Evolutionary conservation across 1,140 invertebrate genomes (phyloP).

Genomic region (Potamilus streckersoni): DNA sequence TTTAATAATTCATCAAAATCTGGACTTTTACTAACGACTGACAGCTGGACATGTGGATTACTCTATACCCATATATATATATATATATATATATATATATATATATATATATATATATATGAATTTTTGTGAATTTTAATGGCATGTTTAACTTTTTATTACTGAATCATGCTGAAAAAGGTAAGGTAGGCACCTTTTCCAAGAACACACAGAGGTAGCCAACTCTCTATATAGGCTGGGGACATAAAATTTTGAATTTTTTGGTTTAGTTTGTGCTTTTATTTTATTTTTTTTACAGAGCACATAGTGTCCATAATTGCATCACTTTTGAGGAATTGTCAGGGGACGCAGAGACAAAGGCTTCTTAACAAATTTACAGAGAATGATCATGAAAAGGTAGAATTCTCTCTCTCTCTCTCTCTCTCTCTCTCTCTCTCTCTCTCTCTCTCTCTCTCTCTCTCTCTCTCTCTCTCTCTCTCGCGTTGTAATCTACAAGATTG

Average conservation of each 20-base stretch:
- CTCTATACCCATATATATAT: too few species aligned
- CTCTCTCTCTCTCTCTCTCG: too few species aligned
- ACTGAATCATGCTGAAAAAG: not conserved
- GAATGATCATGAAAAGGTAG: conserved; percentile 95
- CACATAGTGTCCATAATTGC: conserved; percentile 95
- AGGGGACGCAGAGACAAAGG: conserved; percentile 88
- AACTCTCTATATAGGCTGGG: not conserved
- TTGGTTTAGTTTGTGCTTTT: not conserved
- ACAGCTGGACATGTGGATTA: too few species aligned
- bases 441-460: too few species aligned
- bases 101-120: too few species aligned
- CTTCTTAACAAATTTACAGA: conserved; percentile 96
- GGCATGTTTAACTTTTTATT: not conserved
- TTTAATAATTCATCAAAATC: too few species aligned
- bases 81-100: too few species aligned
- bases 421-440: too few species aligned
- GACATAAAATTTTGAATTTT: not conserved
- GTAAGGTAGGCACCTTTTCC: not conserved
- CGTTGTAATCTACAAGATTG: too few species aligned
- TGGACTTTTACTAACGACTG: too few species aligned
- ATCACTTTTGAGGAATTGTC: conserved; percentile 92
- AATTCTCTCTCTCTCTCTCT: too few species aligned
- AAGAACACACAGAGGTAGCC: not conserved
- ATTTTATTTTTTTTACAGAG: conserved; percentile 73
- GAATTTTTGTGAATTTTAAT: not conserved